These are phyloP conservation scores for Caradrina clavipalpis DNA, from an alignment of 2,888 invertebrate species.

Conservation along the genomic window DNA sequence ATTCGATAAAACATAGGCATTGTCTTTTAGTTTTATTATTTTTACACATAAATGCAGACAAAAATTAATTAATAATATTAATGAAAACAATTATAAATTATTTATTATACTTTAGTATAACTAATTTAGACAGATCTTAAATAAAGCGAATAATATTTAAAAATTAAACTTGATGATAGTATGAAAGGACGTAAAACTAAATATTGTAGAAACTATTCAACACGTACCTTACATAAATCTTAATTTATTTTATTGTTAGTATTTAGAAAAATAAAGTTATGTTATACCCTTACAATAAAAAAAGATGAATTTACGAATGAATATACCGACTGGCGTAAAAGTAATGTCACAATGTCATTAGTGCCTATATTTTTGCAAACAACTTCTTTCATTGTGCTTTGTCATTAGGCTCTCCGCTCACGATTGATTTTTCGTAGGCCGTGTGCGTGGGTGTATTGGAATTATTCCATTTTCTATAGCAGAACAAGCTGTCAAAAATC, in stretches of 20 bases:
- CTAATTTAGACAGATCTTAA: constrained; percentile 29
- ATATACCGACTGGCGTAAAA: not conserved
- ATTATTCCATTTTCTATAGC: too few species aligned
- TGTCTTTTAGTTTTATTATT: constrained; percentile 36
- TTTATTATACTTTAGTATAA: not conserved
- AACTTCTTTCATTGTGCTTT: too few species aligned
- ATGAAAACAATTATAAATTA: constrained; percentile 12
- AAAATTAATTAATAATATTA: constrained; percentile 22
- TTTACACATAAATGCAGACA: constrained; percentile 46
- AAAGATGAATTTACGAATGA: not conserved
- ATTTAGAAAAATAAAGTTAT: not conserved
- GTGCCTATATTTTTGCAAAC: too few species aligned
- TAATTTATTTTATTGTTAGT: too few species aligned
- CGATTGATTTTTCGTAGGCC: too few species aligned
- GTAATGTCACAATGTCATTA: too few species aligned
- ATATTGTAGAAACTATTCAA: constrained; percentile 14
- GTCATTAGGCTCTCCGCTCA: too few species aligned
- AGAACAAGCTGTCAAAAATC: too few species aligned
- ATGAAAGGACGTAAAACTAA: constrained; percentile 19
- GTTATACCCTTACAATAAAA: not conserved
- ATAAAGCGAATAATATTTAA: constrained; percentile 8
- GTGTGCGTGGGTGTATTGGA: too few species aligned
- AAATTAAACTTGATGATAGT: not conserved
- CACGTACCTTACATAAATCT: not conserved
- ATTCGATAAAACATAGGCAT: not conserved